A percentile compares a stretch with the other conserved stretches of the same genome.
These are phyloP conservation scores for Mesorhabditis sp. DNA, from an alignment of 2,888 invertebrate genomes.

Conservation along the genomic window DNA sequence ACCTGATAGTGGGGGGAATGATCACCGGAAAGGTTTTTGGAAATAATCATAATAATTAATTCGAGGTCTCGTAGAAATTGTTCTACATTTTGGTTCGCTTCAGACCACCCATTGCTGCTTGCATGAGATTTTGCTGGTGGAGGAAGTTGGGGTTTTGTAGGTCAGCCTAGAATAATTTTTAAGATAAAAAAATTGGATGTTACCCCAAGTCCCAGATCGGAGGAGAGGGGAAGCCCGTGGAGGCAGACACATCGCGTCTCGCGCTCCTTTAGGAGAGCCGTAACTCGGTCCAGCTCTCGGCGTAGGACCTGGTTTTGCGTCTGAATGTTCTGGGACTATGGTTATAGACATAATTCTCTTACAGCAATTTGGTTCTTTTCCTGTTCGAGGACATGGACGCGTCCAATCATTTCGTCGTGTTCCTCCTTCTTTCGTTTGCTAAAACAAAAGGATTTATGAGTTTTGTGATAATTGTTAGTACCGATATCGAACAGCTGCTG, in stretches of 20 bases:
- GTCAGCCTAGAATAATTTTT: slow-evolving; percentile 1
- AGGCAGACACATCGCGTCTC: slow-evolving; percentile 50
- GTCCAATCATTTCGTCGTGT: slow-evolving; percentile 52
- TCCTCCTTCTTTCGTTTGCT: slow-evolving; percentile 57
- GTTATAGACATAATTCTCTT: slow-evolving; percentile 6
- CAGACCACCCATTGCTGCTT: slow-evolving; percentile 1
- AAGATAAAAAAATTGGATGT: not conserved
- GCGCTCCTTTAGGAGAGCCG: slow-evolving; percentile 42
- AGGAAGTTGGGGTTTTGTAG: not conserved
- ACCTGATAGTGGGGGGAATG: not conserved
- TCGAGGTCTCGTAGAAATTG: not conserved
- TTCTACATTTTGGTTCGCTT: not conserved
- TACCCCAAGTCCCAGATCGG: slow-evolving; percentile 12
- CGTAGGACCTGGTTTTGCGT: slow-evolving; percentile 52
- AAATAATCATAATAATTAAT: not conserved
- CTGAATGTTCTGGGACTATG: slow-evolving; percentile 27
- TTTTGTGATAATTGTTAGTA: not conserved
- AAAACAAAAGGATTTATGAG: not conserved
- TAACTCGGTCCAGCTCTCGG: slow-evolving; percentile 51
- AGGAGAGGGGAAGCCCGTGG: slow-evolving; percentile 24
- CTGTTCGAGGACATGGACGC: slow-evolving; percentile 50
- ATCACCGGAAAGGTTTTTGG: not conserved
- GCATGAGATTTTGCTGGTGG: slow-evolving; percentile 4
- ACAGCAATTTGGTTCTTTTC: slow-evolving; percentile 43
- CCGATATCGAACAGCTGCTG: slow-evolving; percentile 55